These are phyloP conservation scores for Halesus radiatus DNA, from an alignment of 1,140 invertebrate species.

Conservation along the genomic window DNA sequence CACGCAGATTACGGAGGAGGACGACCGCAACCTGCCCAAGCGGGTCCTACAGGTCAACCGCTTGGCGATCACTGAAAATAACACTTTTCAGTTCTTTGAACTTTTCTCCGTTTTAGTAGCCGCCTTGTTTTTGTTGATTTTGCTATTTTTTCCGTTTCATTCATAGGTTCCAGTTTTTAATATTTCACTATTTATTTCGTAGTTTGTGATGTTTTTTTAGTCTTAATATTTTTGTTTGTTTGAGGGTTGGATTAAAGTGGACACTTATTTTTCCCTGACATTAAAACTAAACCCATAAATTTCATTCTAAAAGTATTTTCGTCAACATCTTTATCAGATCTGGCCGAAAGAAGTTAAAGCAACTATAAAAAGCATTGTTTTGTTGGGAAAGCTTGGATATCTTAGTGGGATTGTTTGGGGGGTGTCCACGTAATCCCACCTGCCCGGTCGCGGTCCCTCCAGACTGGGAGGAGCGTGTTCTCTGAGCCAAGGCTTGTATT, in stretches of 20 bases:
- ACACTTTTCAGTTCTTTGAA: slow-evolving; percentile 30
- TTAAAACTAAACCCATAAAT: too few species aligned
- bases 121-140: slow-evolving; percentile 24
- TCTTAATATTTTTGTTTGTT: neutral
- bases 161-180: slow-evolving; percentile 26
- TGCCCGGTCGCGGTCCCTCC: neutral
- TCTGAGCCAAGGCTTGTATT: slow-evolving; percentile 46
- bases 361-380: too few species aligned
- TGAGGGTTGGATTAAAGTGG: neutral
- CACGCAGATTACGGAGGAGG: slow-evolving; percentile 95
- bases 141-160: slow-evolving; percentile 19
- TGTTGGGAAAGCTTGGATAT: neutral
- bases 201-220: neutral
- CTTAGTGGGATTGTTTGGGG: neutral
- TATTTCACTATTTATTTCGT: neutral
- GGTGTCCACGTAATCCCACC: slow-evolving; percentile 1
- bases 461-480: slow-evolving; percentile 24
- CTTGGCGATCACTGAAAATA: neutral
- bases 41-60: slow-evolving; percentile 87
- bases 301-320: too few species aligned
- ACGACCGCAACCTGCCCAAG: slow-evolving; percentile 94
- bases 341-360: too few species aligned
- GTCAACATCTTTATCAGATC: too few species aligned
- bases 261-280: neutral
- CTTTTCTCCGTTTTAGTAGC: slow-evolving; percentile 21